Base-by-base conservation (phyloP, 2,797 vertebrate species). In the Rhadinocentrus ornatus region DNA sequence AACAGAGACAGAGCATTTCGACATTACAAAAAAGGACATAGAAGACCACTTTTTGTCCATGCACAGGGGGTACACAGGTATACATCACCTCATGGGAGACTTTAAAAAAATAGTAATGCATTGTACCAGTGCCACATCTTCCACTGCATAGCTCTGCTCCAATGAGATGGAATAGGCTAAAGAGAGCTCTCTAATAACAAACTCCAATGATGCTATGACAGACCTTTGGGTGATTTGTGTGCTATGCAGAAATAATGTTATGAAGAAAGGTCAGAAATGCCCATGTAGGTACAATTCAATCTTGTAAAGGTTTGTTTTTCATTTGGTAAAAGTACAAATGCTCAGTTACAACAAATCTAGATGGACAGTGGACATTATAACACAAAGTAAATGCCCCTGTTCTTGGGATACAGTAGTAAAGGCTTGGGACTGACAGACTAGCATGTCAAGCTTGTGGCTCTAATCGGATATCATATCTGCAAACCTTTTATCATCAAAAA, bases 401-500 rank as follows among this genome's bases (percentile, higher is more conserved):
- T 80, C 31, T 29, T 31, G 57, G 34, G 56, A 53, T 59, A 56
- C 39, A 66, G n/a, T 41, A 60, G 60, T 61, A 78, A 26, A 72
- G 66, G 66, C 62, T 54, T 0, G 46, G 39, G 53, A 58, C 10
- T 27, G 31, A 54, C 62, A 63, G 63, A 67, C 60, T 62, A 63
- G 62, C 63, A 61, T 62, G 73, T 52, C 39, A 63, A 50, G 69
- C 62, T 71, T 63, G 41, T 41, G 62, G 64, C 37, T 82, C 55
- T 81, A 86, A 89, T 88, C 66, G 4, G 54, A 85, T 81, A 70
- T 83, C 35, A 65, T 66, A 69, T 79, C 75, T 75, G 58, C 24
- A 48, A 78, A 54, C 52, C 46, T 84, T 76, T 81, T 72, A 86
- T 82, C 79, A 80, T 81, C 72, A 81, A 86, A 86, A 84, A 52